Evolutionary conservation across 2,797 vertebrate species (phyloP), one percentile per base, ranked within the genome.

Genomic region (Bovichtus variegatus): DNA sequence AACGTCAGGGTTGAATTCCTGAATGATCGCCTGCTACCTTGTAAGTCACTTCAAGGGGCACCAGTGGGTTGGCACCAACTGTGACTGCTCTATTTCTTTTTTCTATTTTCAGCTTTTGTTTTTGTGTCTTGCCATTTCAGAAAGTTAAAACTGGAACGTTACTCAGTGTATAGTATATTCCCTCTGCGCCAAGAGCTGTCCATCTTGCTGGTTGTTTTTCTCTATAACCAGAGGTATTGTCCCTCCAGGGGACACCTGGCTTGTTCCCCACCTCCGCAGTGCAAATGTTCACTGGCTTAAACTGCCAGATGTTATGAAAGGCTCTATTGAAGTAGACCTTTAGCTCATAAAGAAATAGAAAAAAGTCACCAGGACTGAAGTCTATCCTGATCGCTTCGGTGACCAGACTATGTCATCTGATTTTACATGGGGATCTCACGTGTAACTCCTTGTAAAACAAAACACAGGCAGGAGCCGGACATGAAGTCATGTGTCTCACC

Each of bases 301-400:
- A 80, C 70, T 82, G 83, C 93, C 94, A 94, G 91, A 95, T 95
- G 93, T 93, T 94, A 92, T 93, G 89, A 94, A 94, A 93, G 93
- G 83, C 74, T 84, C 90, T 76, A 92, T 91, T 95, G 89, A 94
- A 92, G 86, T 85, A 50, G 66, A 85, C 83, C 83, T 84, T 83
- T 71, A 78, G 75, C 78, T 89, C 90, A 87, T 87, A 90, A 87
- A 89, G 70, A 59, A 75, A 66, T 66, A 63, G 49, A 82, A 85
- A 78, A 87, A 80, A 83, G 78, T 74, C 46, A 47, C 80, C 44
- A 23, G 61, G 82, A 84, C 78, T 76, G 77, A 83, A 86, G 85
- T 85, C 78, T 71, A 49, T 82, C 71, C 67, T 74, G 84, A 92
- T 93, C 87, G 64, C 81, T 84, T 78, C 61, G 51, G 69, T 88